Percentiles rank a stretch among this genome's conserved stretches.
Conservation (phyloP, 1,140 invertebrate genomes). For the Chrysoperla carnea region DNA sequence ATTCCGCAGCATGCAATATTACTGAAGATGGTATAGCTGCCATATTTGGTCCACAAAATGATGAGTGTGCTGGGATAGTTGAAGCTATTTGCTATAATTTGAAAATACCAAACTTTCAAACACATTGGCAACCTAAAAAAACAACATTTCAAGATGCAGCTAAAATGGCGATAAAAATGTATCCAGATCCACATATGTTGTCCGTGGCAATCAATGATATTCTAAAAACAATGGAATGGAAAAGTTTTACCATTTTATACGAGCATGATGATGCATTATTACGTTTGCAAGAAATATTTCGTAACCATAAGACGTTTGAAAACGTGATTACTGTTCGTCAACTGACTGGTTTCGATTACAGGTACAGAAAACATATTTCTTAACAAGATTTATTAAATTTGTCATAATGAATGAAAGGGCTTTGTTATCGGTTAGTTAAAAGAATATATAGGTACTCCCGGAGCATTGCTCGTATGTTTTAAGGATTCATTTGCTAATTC, state of each 20-base stretch:
- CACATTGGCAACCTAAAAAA: constrained; percentile 37
- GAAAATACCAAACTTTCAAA: constrained; percentile 55
- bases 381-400: too few relatives aligned
- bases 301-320: constrained; percentile 36
- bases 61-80: constrained; percentile 40
- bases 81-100: constrained; percentile 49
- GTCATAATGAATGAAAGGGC: too few relatives aligned
- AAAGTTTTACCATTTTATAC: constrained; percentile 63
- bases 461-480: too few relatives aligned
- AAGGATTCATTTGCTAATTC: too few relatives aligned
- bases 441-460: too few relatives aligned
- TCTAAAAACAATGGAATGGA: constrained; percentile 58
- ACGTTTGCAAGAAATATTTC: constrained; percentile 66
- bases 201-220: constrained; percentile 56
- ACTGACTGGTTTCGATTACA: constrained; percentile 39
- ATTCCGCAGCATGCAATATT: constrained; percentile 29
- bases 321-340: constrained; percentile 37
- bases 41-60: constrained; percentile 60
- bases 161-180: constrained; percentile 40
- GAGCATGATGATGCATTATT: constrained; percentile 63
- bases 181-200: constrained; percentile 51
- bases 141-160: constrained; percentile 23
- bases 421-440: too few relatives aligned
- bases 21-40: constrained; percentile 46
- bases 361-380: too few relatives aligned